Evolutionary conservation across 2,888 invertebrate genomes (phyloP), one percentile per base, ranked within the genome.

Genomic region (Liopterus haemorrhoidalis): DNA sequence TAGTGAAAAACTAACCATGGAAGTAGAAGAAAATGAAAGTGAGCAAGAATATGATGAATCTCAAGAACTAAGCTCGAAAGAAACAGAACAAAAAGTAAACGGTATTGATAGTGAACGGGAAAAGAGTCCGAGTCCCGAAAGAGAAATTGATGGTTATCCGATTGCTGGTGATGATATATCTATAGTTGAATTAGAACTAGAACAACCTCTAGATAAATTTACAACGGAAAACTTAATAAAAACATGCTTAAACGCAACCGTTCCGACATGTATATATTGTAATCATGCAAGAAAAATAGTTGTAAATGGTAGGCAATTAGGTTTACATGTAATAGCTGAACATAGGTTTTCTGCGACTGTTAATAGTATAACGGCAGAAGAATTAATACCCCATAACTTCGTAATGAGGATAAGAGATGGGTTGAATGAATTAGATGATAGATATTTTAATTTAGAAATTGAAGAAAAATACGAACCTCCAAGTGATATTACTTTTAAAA

Each of bases 211-310:
- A 51, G 87, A 88, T 60, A 82, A 78, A 64, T 81, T 86, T 64
- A 78, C 81, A 46, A 71, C 84, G 30, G 76, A 82, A 56, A 75
- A 81, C 49, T 71, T 89, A 49, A 62, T 89, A 21, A 83, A 83
- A 60, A 80, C 81, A 51, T 88, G 87, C 65, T 69, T 89, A 38
- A 71, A 75, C 51, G 75, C 79, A 9, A 83, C 86, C 0, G 76
- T 80, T 58, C 70, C 76, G 5, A 72, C 73, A 49, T 91, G 91
- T 63, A 77, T 88, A 43, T 91, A 87, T 64, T 91, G 90, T 60
- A 87, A 89, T 61, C 88, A 90, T 70, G 88, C 86, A 0, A 74
- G 86, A 14, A 83, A 85, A 57, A 87, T 91, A 54, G 85, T 87
- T 8, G 87, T 90, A 0, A 86, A 89, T 65, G 88, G 85, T 38